Base-by-base conservation (phyloP, 1,140 invertebrate species). In the Cylas formicarius region DNA sequence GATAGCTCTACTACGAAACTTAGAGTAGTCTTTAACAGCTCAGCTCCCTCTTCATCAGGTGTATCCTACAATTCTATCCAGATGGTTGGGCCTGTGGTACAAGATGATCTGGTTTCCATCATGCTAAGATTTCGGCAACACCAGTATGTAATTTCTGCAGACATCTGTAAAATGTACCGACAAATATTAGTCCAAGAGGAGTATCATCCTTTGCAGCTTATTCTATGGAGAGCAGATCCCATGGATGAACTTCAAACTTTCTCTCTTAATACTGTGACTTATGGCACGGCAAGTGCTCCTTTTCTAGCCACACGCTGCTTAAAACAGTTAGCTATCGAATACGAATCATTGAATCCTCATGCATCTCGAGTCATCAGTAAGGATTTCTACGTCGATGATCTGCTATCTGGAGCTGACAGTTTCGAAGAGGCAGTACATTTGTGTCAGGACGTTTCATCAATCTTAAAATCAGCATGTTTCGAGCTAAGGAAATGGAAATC, bases 81-180 rank as follows among this genome's bases (percentile, higher is more conserved):
- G 7, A 41, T 56, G 17, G 48, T 56, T 7, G 68, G 67, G 4
- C 60, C 65, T 3, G 52, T 37, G 4, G 41, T 68, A 11, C 67
- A 70, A 35, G 48, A 66, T 26, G 61, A 67, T 19, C 38, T 71
- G 9, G 43, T 52, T 44, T 11, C 7, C 9, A 43, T 60, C 20
- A 66, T 63, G 3, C 47, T 68, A 3, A 24, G 57, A 36, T 52
- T 61, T 46, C 37, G 61, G 7, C 50, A 55, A 39, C 48, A 63
- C 44, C 50, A 42, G 38, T 58, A 44, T 35, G 55, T 61, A 9
- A 24, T 60, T 19, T 41, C 52, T 7, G 55, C 40, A 9, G 59
- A 64, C 36, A 57, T 62, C 13, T 41, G 56, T 44, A 61, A 65
- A 53, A 64, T 66, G 61, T 66, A 63, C 43, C 43, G 58, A 9